Evolutionary conservation across 1,140 invertebrate species (phyloP), one percentile per base, ranked within the genome.

Genomic region (Eumaeus atala): DNA sequence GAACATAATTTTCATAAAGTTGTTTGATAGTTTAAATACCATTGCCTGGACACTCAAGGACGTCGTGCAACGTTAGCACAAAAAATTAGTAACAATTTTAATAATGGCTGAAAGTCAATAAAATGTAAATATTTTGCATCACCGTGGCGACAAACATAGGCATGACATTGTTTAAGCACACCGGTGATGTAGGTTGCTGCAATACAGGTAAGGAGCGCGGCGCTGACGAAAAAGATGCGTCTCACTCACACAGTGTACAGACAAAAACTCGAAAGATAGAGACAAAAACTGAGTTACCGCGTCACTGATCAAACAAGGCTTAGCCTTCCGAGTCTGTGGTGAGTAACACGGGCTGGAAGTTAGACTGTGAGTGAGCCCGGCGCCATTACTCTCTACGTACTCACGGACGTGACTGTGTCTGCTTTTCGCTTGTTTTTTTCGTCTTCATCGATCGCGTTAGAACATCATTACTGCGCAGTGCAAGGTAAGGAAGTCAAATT

Each of bases 111-210:
- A 66, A 53, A 40, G 51, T 54, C 38, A 44, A 44, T 44, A 44
- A 44, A 44, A 44, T 64, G 59, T 69, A 66, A 70, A 72, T 67
- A 67, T 80, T 78, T 74, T 71, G 76, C 68, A 75, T 73, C 64
- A 74, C 76, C 66, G 54, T 76, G 71, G 70, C 66, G 59, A 73
- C 34, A 42, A 75, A 80, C 69, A 77, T 60, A 59, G 70, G 75
- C 66, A 69, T 79, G 71, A 84, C 77, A 82, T 80, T 85, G 77
- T 53, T 81, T 73, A 64, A 70, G 70, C 64, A 66, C 70, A 75
- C 75, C 74, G 76, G 67, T 77, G 77, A 80, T 82, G 79, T 84
- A 83, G 81, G 77, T 85, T 85, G 78, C 78, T 79, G 76, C 78
- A 78, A 72, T 61, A 67, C 77, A 81, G 74, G 76, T 80, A 74